Evolutionary conservation across 2,888 invertebrate species (phyloP).

Genomic region (Nomada flava): DNA sequence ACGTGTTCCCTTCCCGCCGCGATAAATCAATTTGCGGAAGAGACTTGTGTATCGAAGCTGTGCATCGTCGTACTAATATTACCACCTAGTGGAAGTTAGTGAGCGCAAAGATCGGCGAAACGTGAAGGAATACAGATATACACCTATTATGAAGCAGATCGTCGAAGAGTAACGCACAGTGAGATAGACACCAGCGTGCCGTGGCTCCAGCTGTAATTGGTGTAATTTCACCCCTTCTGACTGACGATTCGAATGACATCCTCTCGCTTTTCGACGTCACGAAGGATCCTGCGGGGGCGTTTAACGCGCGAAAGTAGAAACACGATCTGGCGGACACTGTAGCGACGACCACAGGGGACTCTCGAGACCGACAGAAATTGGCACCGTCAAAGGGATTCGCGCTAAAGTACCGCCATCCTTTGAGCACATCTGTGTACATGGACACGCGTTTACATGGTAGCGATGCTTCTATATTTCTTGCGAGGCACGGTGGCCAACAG

Average conservation of each 20-base stretch:
- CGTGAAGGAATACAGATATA: too few species aligned
- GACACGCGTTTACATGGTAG: neutral
- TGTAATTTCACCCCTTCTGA: neutral
- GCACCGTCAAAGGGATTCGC: slow-evolving; percentile 13
- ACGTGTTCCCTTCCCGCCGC: too few species aligned
- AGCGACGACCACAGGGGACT: neutral
- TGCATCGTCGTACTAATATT: too few species aligned
- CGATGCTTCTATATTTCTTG: neutral
- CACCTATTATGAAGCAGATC: too few species aligned
- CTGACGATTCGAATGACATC: neutral
- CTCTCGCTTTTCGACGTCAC: neutral
- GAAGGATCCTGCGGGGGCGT: neutral
- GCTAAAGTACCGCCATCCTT: neutral
- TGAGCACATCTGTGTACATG: neutral
- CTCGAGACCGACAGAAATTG: slow-evolving; percentile 10
- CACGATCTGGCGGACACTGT: neutral
- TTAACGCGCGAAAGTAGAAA: neutral
- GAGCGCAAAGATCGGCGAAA: too few species aligned
- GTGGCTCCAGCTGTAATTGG: neutral
- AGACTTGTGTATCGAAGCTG: too few species aligned
- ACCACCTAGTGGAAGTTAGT: too few species aligned
- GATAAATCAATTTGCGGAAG: too few species aligned
- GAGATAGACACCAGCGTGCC: neutral
- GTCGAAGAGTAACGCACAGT: too few species aligned
- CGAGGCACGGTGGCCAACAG: neutral